phyloP scores from a whole-genome alignment of 2,113 vertebrate species.

The Chaetodon trifascialis region DNA sequence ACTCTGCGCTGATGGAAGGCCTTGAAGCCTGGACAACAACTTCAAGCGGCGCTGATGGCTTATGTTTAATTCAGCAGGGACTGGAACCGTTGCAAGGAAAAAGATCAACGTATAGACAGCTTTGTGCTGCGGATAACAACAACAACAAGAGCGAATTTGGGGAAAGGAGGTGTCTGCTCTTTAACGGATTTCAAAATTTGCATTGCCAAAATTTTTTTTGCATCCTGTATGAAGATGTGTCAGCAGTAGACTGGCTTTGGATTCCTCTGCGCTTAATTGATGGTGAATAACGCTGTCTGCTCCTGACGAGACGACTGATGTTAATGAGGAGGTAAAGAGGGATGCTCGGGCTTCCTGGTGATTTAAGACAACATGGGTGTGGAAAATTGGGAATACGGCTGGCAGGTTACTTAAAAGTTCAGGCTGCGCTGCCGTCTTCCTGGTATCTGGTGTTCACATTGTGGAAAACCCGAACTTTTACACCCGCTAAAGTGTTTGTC shows the following conservation, averaged over 20 bases:
- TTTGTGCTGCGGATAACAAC: slow-evolving; percentile 58
- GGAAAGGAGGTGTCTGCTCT: not conserved
- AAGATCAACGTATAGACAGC: slow-evolving; percentile 69
- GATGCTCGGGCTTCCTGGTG: slow-evolving; percentile 65
- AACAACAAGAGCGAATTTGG: slow-evolving; percentile 30
- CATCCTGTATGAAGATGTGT: slow-evolving; percentile 61
- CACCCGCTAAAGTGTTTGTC: slow-evolving; percentile 62
- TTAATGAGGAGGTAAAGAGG: slow-evolving; percentile 74
- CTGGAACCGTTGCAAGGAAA: slow-evolving; percentile 21
- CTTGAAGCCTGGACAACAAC: slow-evolving; percentile 55
- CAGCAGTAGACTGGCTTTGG: slow-evolving; percentile 61
- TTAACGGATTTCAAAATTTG: slow-evolving; percentile 61
- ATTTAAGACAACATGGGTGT: slow-evolving; percentile 67
- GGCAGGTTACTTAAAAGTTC: slow-evolving; percentile 69
- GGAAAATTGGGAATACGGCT: slow-evolving; percentile 56
- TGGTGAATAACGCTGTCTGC: slow-evolving; percentile 73
- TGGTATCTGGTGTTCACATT: slow-evolving; percentile 42
- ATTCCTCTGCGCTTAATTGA: slow-evolving; percentile 70
- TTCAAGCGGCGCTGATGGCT: slow-evolving; percentile 51
- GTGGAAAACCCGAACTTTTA: slow-evolving; percentile 44
- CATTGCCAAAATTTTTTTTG: slow-evolving; percentile 65
- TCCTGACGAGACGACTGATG: slow-evolving; percentile 64
- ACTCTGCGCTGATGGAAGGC: slow-evolving; percentile 24
- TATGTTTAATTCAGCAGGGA: slow-evolving; percentile 73
- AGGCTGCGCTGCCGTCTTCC: slow-evolving; percentile 18